phyloP scores from a whole-genome alignment of 2,797 vertebrate species.

The Antennarius maculatus region DNA sequence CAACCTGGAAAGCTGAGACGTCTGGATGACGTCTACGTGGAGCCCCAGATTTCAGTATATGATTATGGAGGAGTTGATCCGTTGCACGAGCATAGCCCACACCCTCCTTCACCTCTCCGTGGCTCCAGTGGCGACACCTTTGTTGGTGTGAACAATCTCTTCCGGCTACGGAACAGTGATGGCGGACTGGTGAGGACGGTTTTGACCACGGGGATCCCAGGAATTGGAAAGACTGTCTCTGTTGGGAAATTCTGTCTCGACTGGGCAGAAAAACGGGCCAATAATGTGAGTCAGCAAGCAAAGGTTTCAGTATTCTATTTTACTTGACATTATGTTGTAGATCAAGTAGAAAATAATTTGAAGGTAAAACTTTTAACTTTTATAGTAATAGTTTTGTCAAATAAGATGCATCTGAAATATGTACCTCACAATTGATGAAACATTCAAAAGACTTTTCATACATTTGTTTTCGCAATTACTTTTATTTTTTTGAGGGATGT shows the following conservation, averaged over 20 bases:
- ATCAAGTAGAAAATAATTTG: too few species aligned
- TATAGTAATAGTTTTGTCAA: too few species aligned
- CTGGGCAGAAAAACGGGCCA: conserved; percentile 65
- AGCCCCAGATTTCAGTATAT: conserved; percentile 63
- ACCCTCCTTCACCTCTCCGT: conserved; percentile 2
- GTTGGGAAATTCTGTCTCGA: conserved; percentile 73
- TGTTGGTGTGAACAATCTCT: conserved; percentile 64
- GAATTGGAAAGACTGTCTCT: conserved; percentile 70
- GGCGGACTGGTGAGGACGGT: conserved; percentile 60
- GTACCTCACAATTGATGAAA: too few species aligned
- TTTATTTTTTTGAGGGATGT: too few species aligned
- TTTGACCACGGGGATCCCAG: conserved; percentile 76
- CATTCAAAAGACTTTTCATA: too few species aligned
- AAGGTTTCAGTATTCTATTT: too few species aligned
- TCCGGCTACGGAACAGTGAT: conserved; percentile 42
- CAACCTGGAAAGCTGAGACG: conserved; percentile 67
- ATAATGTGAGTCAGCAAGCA: conserved; percentile 54
- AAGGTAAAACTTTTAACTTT: too few species aligned
- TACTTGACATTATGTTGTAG: too few species aligned
- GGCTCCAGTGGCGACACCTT: conserved; percentile 27
- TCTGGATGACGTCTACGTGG: conserved; percentile 65
- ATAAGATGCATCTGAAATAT: too few species aligned
- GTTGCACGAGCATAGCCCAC: conserved; percentile 48
- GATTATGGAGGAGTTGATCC: conserved; percentile 56
- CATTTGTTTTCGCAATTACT: too few species aligned